Evolutionary conservation across 2,113 vertebrate genomes (phyloP).

Genomic region (Rynchops niger): DNA sequence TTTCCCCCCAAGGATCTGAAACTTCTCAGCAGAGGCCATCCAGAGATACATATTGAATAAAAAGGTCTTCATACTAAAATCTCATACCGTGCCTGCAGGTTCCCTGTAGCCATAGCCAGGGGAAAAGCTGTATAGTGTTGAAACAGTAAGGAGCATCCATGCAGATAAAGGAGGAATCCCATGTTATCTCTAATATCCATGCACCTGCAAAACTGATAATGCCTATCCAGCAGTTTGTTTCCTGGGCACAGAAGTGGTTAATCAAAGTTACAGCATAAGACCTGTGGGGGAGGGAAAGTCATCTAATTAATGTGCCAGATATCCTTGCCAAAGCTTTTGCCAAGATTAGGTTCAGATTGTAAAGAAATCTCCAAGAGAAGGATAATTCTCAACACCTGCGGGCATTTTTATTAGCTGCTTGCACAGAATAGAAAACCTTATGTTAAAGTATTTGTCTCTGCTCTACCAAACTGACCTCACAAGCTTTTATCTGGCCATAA

Average conservation of each 20-base stretch:
- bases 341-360: slow-evolving; percentile 66
- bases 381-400: slow-evolving; percentile 67
- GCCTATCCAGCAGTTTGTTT: slow-evolving; percentile 1
- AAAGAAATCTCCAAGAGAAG: slow-evolving; percentile 57
- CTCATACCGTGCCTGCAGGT: not conserved
- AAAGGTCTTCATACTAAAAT: not conserved
- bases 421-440: slow-evolving; percentile 52
- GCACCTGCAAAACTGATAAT: slow-evolving; percentile 54
- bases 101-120: not conserved
- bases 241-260: slow-evolving; percentile 44
- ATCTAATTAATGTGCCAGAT: slow-evolving; percentile 66
- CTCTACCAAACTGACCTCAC: slow-evolving; percentile 41
- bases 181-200: slow-evolving; percentile 23
- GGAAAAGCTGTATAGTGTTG: not conserved
- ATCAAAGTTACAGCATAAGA: slow-evolving; percentile 48
- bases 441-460: slow-evolving; percentile 42
- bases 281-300: slow-evolving; percentile 1
- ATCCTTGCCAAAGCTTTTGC: slow-evolving; percentile 57
- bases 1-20: not conserved
- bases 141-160: slow-evolving; percentile 1
- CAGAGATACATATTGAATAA: not conserved
- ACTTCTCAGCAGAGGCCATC: not conserved
- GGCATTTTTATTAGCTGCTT: slow-evolving; percentile 66
- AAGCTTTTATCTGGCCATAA: slow-evolving; percentile 56
- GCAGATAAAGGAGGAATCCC: slow-evolving; percentile 39